Base-by-base conservation (phyloP, 2,113 vertebrate species). In the Abramis brama region DNA sequence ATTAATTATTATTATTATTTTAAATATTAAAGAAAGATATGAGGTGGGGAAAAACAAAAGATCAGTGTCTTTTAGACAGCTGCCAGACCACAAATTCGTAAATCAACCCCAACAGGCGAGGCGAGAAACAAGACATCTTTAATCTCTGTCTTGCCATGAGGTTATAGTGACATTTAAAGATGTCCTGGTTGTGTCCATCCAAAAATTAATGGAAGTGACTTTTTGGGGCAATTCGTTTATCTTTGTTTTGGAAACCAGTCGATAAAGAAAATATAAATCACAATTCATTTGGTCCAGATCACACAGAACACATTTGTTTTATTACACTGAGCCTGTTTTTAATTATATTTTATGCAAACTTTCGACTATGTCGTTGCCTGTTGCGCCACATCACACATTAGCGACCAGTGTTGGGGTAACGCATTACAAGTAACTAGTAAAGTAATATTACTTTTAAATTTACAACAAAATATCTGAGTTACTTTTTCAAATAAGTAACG, bases 131-230 rank as follows among this genome's bases (percentile, higher is more conserved):
- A 86, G 50, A 66, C 36, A 55, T 43, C 11, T 57, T 84, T 76
- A 83, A 15, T 36, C 4, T 33, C 64, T 17, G 6, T 82, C 10
- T 27, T 87, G 45, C 55, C 50, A 66, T n/a, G 79, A 59, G 60
- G 47, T 57, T 33, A 52, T 66, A 15, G 68, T 76, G 79, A 84
- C 84, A 85, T 89, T 79, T 83, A 57, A 86, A 76, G 80, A 82
- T 87, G 77, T 73, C 85, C 10, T 55, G 45, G n/a, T 71, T 39
- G 52, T 85, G 55, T 79, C 86, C 77, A 85, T 89, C 71, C 74
- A 84, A 86, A 43, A 86, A 89, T 82, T 23, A 79, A 89, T 86
- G 59, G 21, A n/a, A 27, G 60, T 85, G 89, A 86, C 86, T 85
- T 87, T 87, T 55, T 25, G 81, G 45, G 36, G 27, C 43, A 50